Evolutionary conservation across 2,797 vertebrate genomes (phyloP).

Genomic region (Poecilia wingei): DNA sequence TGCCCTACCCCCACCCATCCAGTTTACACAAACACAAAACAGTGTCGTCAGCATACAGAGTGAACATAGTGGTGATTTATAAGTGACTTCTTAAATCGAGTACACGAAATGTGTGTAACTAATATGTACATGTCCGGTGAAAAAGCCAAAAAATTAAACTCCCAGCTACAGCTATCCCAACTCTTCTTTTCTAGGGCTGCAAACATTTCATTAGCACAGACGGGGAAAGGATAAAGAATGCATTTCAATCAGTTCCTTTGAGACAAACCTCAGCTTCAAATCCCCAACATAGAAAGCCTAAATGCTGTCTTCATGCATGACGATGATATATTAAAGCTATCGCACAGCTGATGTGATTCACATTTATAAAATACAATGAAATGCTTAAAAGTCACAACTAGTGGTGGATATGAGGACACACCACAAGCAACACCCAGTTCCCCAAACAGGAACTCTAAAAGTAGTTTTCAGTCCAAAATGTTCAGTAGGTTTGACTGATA

Average conservation of each 20-base stretch:
- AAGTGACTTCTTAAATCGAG: slow-evolving; percentile 47
- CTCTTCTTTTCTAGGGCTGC: slow-evolving; percentile 22
- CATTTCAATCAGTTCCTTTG: slow-evolving; percentile 18
- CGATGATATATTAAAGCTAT: slow-evolving; percentile 71
- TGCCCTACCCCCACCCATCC: slow-evolving; percentile 43
- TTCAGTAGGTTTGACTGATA: background rate
- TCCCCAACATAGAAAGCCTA: slow-evolving; percentile 36
- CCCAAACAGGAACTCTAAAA: background rate
- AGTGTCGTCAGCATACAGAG: slow-evolving; percentile 73
- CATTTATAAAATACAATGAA: slow-evolving; percentile 35
- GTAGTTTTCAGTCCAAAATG: background rate
- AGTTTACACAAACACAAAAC: slow-evolving; percentile 69
- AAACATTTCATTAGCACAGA: slow-evolving; percentile 34
- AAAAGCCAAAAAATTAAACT: slow-evolving; percentile 32
- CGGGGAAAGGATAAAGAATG: slow-evolving; percentile 20
- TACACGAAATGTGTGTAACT: slow-evolving; percentile 33
- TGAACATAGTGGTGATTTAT: slow-evolving; percentile 65
- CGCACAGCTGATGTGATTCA: slow-evolving; percentile 41
- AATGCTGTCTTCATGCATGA: slow-evolving; percentile 64
- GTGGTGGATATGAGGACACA: slow-evolving; percentile 25
- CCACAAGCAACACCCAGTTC: slow-evolving; percentile 31
- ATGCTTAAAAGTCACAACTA: slow-evolving; percentile 37
- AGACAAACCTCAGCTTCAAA: slow-evolving; percentile 19
- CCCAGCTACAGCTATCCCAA: slow-evolving; percentile 17
- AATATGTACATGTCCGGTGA: slow-evolving; percentile 21